These are phyloP conservation scores for Serranochromis macrocephalus DNA, from an alignment of 2,113 vertebrate genomes.

Conservation along the genomic window DNA sequence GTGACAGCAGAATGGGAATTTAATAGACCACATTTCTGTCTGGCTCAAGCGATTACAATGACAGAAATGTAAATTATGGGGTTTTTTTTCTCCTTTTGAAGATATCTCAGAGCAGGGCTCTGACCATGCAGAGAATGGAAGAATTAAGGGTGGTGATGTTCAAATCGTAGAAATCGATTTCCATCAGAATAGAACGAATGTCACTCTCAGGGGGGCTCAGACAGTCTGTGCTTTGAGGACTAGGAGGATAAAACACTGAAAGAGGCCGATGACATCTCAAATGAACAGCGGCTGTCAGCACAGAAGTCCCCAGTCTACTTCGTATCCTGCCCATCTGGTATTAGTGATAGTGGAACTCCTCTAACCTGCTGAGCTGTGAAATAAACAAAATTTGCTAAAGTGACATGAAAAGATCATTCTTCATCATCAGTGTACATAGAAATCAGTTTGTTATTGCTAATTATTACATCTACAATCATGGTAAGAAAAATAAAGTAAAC, in stretches of 20 bases:
- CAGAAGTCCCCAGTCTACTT: not conserved
- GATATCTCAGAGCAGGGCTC: not conserved
- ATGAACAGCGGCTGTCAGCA: not conserved
- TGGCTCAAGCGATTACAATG: conserved; percentile 20
- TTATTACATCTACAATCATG: not conserved
- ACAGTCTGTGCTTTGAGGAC: conserved; percentile 10
- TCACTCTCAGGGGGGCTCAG: conserved; percentile 10
- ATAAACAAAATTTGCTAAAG: not conserved
- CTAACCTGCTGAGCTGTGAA: not conserved
- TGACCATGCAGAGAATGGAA: not conserved
- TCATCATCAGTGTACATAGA: not conserved
- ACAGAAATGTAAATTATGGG: conserved; percentile 28
- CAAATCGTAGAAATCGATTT: conserved; percentile 33
- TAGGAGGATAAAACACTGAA: not conserved
- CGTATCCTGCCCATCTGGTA: not conserved
- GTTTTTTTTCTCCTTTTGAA: conserved; percentile 17
- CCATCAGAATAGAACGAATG: conserved; percentile 18
- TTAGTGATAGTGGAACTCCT: not conserved
- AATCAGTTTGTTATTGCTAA: not conserved
- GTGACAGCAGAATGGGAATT: conserved; percentile 29
- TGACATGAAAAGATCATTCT: not conserved
- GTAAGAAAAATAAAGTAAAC: not conserved
- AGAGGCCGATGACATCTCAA: conserved; percentile 7
- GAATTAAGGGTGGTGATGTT: conserved; percentile 13
- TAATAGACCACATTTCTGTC: conserved; percentile 6